Base-by-base conservation (phyloP, 1,140 invertebrate genomes). In the Caerostris extrusa region DNA sequence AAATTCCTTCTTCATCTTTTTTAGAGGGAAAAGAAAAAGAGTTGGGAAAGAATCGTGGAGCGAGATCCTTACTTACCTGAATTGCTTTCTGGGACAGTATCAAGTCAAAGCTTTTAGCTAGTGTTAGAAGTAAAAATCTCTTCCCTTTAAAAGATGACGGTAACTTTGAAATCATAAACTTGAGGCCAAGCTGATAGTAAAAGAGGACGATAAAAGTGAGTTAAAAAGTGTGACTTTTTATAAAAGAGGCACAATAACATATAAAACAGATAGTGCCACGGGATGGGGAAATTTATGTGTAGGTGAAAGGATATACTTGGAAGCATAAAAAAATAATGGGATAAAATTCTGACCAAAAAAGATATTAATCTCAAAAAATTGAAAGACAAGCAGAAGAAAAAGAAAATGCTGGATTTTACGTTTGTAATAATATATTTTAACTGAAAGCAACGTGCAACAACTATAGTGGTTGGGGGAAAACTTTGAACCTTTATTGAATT, bases 161-260 rank as follows among this genome's bases (percentile, higher is more conserved):
- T 50, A 57, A 77, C 71, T 53, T 90, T 50, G 71, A 56, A 90
- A 90, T 90, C 88, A 90, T 90, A 90, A 90, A 77, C 50, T 90
- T 90, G 67, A 57, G 77, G 88, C 56, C 87, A 50, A 57, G 55
- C 58, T 55, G 58, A 34, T 34, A 34, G 57, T 58, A 85, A 85
- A 85, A 58, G 61, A 88, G 87, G 94, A 34, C 93, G 94, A 91
- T 90, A 94, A 67, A 87, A 50, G 53, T 60, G 91, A 71, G 85
- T 95, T n/a, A 94, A 94, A 94, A 94, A 88, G 83, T 17, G 57
- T n/a, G 82, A 58, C 7, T 17, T 60, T 85, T 77, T 77, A 77
- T 77, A 53, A 77, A 77, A 77, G 53, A 67, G 71, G 34, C 34
- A 50, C 71, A 53, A 77, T 77, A 50, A 77, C 12, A 50, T 77